Evolutionary conservation across 2,113 vertebrate genomes (phyloP).

Genomic region (Gavialis gangeticus): DNA sequence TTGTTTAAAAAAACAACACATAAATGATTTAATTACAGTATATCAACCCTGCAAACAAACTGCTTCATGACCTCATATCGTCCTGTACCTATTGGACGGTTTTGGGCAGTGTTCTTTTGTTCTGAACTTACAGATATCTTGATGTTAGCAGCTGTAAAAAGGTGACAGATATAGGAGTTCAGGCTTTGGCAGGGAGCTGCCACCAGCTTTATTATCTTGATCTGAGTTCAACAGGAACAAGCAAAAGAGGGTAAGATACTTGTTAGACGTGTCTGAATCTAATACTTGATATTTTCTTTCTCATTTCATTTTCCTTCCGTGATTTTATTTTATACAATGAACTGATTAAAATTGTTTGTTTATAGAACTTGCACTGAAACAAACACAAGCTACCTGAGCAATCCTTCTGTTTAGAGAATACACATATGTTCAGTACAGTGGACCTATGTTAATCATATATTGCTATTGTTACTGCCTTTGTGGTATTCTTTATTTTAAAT

Average conservation of each 20-base stretch:
- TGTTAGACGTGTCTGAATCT: background rate
- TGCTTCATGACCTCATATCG: background rate
- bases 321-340: background rate
- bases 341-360: background rate
- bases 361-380: background rate
- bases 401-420: background rate
- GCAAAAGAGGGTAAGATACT: conserved; percentile 64
- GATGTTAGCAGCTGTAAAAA: conserved; percentile 74
- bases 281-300: background rate
- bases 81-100: background rate
- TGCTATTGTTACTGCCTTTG: background rate
- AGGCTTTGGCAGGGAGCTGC: conserved; percentile 70
- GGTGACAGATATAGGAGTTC: conserved; percentile 72
- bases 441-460: background rate
- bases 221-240: conserved; percentile 73
- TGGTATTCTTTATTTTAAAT: background rate
- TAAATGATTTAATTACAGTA: background rate
- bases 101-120: background rate
- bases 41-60: background rate
- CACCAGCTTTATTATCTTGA: conserved; percentile 66
- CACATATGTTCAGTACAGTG: background rate
- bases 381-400: background rate
- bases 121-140: conserved; percentile 54
- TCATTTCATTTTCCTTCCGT: background rate
- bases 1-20: background rate